These are phyloP conservation scores for Pseudanteris insignis DNA, from an alignment of 2,888 invertebrate genomes.

Conservation along the genomic window DNA sequence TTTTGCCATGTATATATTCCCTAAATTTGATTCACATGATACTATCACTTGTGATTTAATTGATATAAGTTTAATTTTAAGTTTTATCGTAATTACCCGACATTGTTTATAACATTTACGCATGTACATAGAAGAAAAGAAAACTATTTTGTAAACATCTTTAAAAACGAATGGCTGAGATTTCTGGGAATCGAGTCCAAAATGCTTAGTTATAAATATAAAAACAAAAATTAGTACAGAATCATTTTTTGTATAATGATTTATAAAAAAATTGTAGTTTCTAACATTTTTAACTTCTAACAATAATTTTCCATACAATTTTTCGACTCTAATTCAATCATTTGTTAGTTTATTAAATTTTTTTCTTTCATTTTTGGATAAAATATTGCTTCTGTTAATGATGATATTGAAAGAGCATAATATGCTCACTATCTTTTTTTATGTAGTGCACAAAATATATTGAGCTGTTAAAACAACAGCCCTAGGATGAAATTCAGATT, in stretches of 20 bases:
- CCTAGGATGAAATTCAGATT: slow-evolving; percentile 36
- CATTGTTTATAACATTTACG: slow-evolving; percentile 33
- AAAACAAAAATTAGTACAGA: slow-evolving; percentile 3
- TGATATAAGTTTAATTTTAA: slow-evolving; percentile 15
- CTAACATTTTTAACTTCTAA: too few species aligned
- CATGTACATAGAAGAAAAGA: slow-evolving; percentile 11
- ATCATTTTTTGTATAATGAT: too few species aligned
- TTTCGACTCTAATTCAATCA: slow-evolving; percentile 17
- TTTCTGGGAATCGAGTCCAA: slow-evolving; percentile 16
- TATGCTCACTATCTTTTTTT: slow-evolving; percentile 26
- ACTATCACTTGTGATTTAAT: slow-evolving; percentile 39
- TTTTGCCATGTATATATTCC: slow-evolving; percentile 12
- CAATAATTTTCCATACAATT: too few species aligned
- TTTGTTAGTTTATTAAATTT: not conserved
- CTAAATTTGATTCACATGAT: slow-evolving; percentile 36
- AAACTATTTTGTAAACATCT: too few species aligned
- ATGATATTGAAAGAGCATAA: slow-evolving; percentile 35
- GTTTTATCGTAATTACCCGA: slow-evolving; percentile 33
- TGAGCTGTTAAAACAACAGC: not conserved
- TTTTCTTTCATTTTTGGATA: slow-evolving; percentile 20
- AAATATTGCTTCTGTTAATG: slow-evolving; percentile 41
- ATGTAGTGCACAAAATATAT: slow-evolving; percentile 42
- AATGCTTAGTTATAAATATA: too few species aligned
- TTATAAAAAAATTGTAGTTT: too few species aligned
- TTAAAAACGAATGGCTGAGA: slow-evolving; percentile 12